These are phyloP conservation scores for Tholera decimalis DNA, from an alignment of 2,888 invertebrate species.

Conservation along the genomic window DNA sequence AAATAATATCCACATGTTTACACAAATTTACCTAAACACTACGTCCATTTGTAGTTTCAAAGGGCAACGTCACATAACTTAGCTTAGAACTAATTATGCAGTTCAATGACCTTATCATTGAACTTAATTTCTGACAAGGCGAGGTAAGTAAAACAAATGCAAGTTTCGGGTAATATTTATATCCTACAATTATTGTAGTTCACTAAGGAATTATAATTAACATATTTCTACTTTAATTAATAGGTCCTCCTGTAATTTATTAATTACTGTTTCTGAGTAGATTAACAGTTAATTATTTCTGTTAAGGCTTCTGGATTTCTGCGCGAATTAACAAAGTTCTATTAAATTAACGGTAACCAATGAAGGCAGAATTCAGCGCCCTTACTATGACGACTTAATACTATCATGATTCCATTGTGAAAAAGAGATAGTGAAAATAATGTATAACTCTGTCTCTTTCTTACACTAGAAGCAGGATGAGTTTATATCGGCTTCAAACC, in stretches of 20 bases:
- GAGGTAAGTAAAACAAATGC: slow-evolving; percentile 23
- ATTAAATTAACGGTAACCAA: background rate
- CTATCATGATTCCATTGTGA: no score
- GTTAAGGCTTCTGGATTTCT: background rate
- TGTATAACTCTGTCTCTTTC: background rate
- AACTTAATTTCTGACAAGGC: slow-evolving; percentile 14
- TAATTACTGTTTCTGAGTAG: background rate
- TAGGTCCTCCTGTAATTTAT: background rate
- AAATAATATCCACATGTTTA: background rate
- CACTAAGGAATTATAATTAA: background rate
- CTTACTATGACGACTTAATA: no score
- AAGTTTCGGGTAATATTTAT: slow-evolving; percentile 12
- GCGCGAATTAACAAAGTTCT: background rate
- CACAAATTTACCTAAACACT: background rate
- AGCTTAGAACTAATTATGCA: slow-evolving; percentile 27
- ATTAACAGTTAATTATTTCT: background rate
- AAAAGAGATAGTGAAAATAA: no score
- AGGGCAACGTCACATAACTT: background rate
- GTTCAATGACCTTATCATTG: slow-evolving; percentile 34
- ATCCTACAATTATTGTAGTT: background rate
- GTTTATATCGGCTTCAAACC: no score
- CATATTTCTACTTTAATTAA: slow-evolving; percentile 4
- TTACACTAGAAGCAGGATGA: background rate
- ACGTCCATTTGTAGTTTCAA: background rate
- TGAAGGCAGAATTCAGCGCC: background rate